Percentiles rank a stretch among this genome's conserved stretches.
These are phyloP conservation scores for Macaria notata DNA, from an alignment of 2,888 invertebrate genomes.

Conservation along the genomic window DNA sequence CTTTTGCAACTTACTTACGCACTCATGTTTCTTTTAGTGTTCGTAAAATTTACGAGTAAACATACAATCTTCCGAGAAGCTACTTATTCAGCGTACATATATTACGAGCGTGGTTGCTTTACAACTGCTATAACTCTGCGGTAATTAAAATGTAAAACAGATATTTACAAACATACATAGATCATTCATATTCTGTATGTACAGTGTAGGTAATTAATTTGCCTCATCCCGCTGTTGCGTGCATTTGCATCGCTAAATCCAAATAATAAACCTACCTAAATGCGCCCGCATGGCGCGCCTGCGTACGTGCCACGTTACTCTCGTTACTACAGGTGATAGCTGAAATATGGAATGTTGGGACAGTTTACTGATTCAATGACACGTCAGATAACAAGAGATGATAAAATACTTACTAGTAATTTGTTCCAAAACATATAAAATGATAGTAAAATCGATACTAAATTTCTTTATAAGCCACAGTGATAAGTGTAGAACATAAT, in stretches of 20 bases:
- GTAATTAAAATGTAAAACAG: conserved; percentile 15
- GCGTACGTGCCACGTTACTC: background rate
- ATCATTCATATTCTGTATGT: conserved; percentile 2
- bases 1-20: conserved; percentile 4
- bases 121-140: conserved; percentile 4
- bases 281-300: conserved; percentile 9
- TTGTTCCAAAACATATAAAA: no score
- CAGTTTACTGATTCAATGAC: background rate
- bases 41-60: conserved; percentile 20
- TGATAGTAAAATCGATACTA: no score
- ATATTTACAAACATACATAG: background rate
- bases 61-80: conserved; percentile 11
- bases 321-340: background rate
- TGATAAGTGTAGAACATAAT: no score
- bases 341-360: background rate
- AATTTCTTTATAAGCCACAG: no score
- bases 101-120: conserved; percentile 7
- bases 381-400: background rate
- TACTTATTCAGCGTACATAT: conserved; percentile 1
- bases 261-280: conserved; percentile 12
- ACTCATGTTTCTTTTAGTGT: conserved; percentile 21
- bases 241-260: conserved; percentile 4
- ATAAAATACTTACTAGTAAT: no score
- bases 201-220: conserved; percentile 7
- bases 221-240: conserved; percentile 4